These are phyloP conservation scores for Polypedilum pembai DNA, from an alignment of 1,140 invertebrate genomes.

Conservation along the genomic window DNA sequence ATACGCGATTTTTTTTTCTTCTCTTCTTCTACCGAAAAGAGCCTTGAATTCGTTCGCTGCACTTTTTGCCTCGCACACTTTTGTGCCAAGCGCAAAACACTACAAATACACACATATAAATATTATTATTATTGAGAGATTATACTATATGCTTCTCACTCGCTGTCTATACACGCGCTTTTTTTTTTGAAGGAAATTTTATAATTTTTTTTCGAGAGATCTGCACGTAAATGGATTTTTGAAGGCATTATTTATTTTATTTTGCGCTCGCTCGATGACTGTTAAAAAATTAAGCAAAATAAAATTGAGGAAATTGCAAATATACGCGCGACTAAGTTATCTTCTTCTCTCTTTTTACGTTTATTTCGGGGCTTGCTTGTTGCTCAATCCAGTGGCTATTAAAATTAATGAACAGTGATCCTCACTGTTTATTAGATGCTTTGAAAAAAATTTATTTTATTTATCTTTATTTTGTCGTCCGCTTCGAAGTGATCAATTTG, in stretches of 20 bases:
- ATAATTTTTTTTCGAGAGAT: neutral
- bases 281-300: neutral
- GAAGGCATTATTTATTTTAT: neutral
- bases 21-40: neutral
- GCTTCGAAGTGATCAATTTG: too few relatives aligned
- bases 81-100: neutral
- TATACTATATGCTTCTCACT: slow-evolving; percentile 12
- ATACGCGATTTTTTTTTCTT: slow-evolving; percentile 22
- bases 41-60: slow-evolving; percentile 26
- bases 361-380: neutral
- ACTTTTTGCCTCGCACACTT: slow-evolving; percentile 16
- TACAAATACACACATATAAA: neutral
- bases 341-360: too few relatives aligned
- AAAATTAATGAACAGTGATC: slow-evolving; percentile 7
- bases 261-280: neutral
- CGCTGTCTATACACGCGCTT: neutral
- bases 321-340: slow-evolving; percentile 8
- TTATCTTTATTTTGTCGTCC: too few relatives aligned
- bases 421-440: neutral
- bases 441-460: too few relatives aligned
- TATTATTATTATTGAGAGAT: slow-evolving; percentile 16
- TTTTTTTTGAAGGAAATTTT: slow-evolving; percentile 28
- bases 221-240: neutral
- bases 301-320: slow-evolving; percentile 27
- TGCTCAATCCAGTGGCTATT: neutral